Base-by-base conservation (phyloP, 2,113 vertebrate genomes). In the Toxotes chatareus region DNA sequence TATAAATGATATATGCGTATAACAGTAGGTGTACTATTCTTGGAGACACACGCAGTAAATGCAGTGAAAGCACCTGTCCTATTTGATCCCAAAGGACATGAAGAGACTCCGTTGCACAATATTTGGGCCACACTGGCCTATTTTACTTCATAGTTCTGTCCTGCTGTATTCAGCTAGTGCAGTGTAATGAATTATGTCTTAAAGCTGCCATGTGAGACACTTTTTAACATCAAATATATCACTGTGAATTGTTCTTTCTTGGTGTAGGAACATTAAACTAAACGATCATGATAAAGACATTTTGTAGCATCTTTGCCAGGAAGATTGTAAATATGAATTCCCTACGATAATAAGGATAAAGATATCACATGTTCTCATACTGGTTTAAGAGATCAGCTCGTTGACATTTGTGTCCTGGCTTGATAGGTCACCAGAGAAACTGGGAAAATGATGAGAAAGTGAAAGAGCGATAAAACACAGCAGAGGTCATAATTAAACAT, bases 81-180 rank as follows among this genome's bases (percentile, higher is more conserved):
- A 27, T 40, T 19, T 4, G 1, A 9, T 86, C 91, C 80, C 87
- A 19, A 1, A 76, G 81, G 90, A 77, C 31, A 11, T 1, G 0
- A 17, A 27, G 21, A 21, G 49, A 21, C n/a, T 49, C 34, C 21
- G 71, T 56, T 88, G 32, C 61, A 59, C 27, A 78, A 56, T 74
- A 82, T 83, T 64, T 51, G 47, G 81, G 76, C 67, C 79, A 57
- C 1, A 44, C 64, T 84, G 88, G 44, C 88, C 91, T 88, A 83
- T 55, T 90, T 91, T 62, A 67, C 59, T n/a, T 66, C 59, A 57
- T 42, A 12, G 62, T 56, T 55, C 47, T 47, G 61, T 70, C 56
- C 71, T 32, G 51, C 79, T 63, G 21, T 27, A 27, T 5, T 82
- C 75, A 76, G 60, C 62, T 36, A 3, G 55, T 27, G 44, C 62